Evolutionary conservation across 2,113 vertebrate species (phyloP).

Genomic region (Natator depressus): DNA sequence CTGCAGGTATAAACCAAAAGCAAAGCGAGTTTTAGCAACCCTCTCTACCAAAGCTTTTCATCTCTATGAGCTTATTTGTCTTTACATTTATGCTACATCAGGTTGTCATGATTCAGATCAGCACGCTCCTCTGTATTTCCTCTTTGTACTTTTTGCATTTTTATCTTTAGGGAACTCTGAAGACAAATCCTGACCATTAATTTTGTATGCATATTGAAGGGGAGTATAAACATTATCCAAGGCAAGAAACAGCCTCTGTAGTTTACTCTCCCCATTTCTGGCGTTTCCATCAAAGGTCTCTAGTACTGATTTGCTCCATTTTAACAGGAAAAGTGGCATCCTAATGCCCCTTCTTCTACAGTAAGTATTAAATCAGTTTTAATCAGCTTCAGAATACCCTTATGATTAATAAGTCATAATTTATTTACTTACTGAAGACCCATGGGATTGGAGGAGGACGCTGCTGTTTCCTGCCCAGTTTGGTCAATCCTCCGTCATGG

Average conservation of each 20-base stretch:
- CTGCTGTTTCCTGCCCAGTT: not conserved
- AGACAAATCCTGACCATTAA: not conserved
- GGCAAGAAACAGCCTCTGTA: not conserved
- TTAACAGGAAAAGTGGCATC: not conserved
- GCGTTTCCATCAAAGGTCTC: not conserved
- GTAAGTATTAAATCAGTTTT: not conserved
- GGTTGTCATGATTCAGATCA: not conserved
- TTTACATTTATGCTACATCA: not conserved
- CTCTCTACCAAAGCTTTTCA: not conserved
- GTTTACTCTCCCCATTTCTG: not conserved
- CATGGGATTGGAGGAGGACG: rapidly evolving
- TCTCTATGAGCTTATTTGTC: conserved; percentile 3
- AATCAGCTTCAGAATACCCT: not conserved
- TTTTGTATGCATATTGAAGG: not conserved
- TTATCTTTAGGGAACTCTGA: not conserved
- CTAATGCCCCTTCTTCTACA: not conserved
- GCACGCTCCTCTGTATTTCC: not conserved
- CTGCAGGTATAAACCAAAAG: not conserved
- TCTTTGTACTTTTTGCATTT: not conserved
- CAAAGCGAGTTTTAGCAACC: not conserved
- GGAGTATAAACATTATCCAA: not conserved
- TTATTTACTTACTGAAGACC: not conserved
- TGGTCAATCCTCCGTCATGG: not conserved
- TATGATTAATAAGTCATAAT: not conserved
- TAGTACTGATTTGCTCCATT: not conserved